Percentiles rank a stretch among this genome's conserved stretches.
phyloP scores from a whole-genome alignment of 2,797 vertebrate species.

The Sebastes melanostomus region DNA sequence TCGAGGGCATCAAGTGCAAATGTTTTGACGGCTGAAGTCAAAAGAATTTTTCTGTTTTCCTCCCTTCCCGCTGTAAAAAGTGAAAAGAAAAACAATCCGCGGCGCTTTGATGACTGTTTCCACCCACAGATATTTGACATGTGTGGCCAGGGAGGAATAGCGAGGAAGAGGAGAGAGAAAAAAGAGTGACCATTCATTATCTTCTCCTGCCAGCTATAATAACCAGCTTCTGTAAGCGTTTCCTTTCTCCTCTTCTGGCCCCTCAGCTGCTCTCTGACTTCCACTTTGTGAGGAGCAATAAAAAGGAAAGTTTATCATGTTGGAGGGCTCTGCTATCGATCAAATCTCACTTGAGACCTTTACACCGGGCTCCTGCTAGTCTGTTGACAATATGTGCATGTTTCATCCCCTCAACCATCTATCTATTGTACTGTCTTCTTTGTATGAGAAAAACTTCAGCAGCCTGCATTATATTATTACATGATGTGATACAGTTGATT shows the following conservation, averaged over 20 bases:
- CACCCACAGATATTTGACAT: constrained; percentile 69
- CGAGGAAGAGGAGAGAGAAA: constrained; percentile 18
- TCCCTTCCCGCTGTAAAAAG: constrained; percentile 31
- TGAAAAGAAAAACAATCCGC: constrained; percentile 32
- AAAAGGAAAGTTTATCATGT: constrained; percentile 13
- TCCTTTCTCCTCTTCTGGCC: constrained; percentile 42
- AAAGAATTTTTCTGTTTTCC: constrained; percentile 16
- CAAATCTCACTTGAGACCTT: constrained; percentile 3
- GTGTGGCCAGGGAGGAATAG: constrained; percentile 37
- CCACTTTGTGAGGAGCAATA: constrained; percentile 44
- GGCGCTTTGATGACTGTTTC: constrained; percentile 53
- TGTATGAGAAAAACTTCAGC: neutral
- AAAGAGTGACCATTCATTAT: constrained; percentile 60
- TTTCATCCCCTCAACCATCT: neutral
- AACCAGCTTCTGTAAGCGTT: constrained; percentile 48
- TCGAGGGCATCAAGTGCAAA: constrained; percentile 31
- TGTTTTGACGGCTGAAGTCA: constrained; percentile 23
- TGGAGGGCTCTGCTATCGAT: constrained; percentile 7
- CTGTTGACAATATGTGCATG: neutral
- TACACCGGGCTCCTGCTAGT: neutral
- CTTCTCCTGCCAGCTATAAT: constrained; percentile 69
- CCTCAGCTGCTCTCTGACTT: constrained; percentile 26
- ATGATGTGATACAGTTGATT: neutral
- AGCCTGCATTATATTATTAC: neutral
- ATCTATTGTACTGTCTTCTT: neutral